phyloP scores from a whole-genome alignment of 2,888 invertebrate species.

The Heliconius ismenius region DNA sequence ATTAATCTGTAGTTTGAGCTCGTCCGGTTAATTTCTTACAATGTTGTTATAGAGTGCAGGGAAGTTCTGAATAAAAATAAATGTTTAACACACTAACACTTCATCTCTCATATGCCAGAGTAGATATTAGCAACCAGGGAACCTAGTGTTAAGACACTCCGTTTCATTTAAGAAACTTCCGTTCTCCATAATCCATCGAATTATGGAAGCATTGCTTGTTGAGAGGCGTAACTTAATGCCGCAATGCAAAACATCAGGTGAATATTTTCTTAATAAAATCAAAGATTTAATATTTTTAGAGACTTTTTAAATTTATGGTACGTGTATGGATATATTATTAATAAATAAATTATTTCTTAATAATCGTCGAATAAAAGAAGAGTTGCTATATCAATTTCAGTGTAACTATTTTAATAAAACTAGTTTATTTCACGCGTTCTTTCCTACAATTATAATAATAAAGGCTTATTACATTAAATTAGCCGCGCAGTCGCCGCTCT shows the following conservation, averaged over 20 bases:
- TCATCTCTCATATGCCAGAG: too few species aligned
- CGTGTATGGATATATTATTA: not conserved
- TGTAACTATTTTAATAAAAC: conserved; percentile 4
- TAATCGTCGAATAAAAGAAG: not conserved
- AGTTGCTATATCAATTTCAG: not conserved
- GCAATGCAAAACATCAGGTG: too few species aligned
- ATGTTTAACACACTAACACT: not conserved
- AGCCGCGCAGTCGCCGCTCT: conserved; percentile 21
- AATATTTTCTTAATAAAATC: not conserved
- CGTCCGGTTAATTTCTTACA: conserved; percentile 28
- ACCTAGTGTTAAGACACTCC: too few species aligned
- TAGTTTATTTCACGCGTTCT: conserved; percentile 18
- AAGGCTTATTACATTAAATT: conserved; percentile 28
- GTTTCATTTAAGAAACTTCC: too few species aligned
- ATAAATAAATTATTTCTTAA: not conserved
- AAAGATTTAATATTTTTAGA: too few species aligned
- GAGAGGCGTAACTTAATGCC: too few species aligned
- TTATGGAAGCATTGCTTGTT: too few species aligned
- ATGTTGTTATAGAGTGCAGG: conserved; percentile 12
- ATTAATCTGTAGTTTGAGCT: conserved; percentile 35
- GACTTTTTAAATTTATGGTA: too few species aligned
- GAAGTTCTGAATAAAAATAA: conserved; percentile 22
- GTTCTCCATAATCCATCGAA: too few species aligned
- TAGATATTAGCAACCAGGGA: too few species aligned
- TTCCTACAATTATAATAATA: conserved; percentile 23